Conservation (phyloP, 2,888 invertebrate genomes). For the Tenthredo distinguenda region DNA sequence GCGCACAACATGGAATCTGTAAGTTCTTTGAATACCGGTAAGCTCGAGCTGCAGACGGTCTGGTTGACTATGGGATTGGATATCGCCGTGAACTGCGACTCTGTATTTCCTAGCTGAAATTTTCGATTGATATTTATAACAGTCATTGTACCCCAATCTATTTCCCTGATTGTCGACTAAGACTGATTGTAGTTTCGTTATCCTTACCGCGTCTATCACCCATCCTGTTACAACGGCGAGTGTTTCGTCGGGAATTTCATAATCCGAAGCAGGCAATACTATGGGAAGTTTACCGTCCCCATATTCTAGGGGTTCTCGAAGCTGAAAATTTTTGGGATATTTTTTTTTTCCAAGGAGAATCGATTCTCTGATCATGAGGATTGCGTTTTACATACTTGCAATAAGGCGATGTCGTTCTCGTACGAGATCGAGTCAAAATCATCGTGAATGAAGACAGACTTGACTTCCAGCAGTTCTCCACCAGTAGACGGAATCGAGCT, state of each 20-base stretch:
- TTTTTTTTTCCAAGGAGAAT: not conserved
- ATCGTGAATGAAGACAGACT: slow-evolving; percentile 8
- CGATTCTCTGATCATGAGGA: too few relatives aligned
- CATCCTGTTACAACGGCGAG: slow-evolving; percentile 71
- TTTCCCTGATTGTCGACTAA: not conserved
- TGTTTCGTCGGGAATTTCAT: slow-evolving; percentile 59
- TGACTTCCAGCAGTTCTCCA: slow-evolving; percentile 18
- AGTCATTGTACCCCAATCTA: not conserved
- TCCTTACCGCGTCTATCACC: slow-evolving; percentile 60
- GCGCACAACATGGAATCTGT: slow-evolving; percentile 54
- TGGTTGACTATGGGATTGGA: slow-evolving; percentile 55
- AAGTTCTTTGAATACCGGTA: slow-evolving; percentile 48
- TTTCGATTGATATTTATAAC: not conserved
- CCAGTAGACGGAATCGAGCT: not conserved
- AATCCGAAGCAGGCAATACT: slow-evolving; percentile 64
- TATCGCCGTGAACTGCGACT: not conserved
- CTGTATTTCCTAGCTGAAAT: slow-evolving; percentile 33
- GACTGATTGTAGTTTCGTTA: not conserved
- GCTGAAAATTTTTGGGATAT: slow-evolving; percentile 26
- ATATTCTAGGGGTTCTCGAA: slow-evolving; percentile 65
- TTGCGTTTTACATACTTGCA: not conserved
- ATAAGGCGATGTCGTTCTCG: slow-evolving; percentile 43
- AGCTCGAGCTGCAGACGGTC: slow-evolving; percentile 51
- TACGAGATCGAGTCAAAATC: not conserved
- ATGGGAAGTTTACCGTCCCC: slow-evolving; percentile 67